Percentiles rank a stretch among this genome's conserved stretches.
Conservation (phyloP, 2,888 invertebrate species). For the Agrotis exclamationis region DNA sequence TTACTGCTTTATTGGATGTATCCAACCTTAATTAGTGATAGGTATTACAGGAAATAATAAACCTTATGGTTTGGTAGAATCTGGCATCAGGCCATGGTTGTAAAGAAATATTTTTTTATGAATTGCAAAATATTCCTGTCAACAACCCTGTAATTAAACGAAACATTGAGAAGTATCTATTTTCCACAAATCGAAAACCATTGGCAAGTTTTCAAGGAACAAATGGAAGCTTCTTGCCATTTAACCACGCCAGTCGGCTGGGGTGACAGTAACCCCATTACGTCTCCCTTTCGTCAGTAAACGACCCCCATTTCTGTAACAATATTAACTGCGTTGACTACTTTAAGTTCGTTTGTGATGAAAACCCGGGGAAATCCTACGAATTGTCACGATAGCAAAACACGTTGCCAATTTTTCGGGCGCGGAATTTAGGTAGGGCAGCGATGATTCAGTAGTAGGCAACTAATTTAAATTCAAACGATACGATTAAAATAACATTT, state of each 20-base stretch:
- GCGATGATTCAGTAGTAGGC: conserved; percentile 34
- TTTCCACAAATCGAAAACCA: not conserved
- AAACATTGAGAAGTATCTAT: not conserved
- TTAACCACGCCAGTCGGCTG: conserved; percentile 16
- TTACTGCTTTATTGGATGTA: conserved; percentile 8
- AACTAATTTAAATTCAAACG: conserved; percentile 24
- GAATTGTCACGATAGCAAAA: conserved; percentile 28
- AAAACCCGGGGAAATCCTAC: conserved; percentile 41
- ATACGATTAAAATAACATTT: not conserved
- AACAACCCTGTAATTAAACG: no score
- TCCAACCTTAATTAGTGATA: conserved; percentile 6
- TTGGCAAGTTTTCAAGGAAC: not conserved
- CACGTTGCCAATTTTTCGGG: conserved; percentile 10
- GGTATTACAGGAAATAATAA: not conserved
- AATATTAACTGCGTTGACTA: conserved; percentile 30
- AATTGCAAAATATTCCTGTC: no score
- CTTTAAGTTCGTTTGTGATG: conserved; percentile 10
- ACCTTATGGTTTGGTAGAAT: not conserved
- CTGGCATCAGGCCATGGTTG: not conserved
- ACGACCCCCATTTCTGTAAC: conserved; percentile 35
- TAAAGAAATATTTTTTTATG: no score
- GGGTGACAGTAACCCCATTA: conserved; percentile 35
- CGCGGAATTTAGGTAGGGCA: conserved; percentile 25
- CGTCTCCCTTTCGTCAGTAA: conserved; percentile 34
- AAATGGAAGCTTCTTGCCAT: not conserved